A percentile compares a stretch with the other conserved stretches of the same genome.
Evolutionary conservation across 2,797 vertebrate genomes (phyloP).

Genomic region (Danio kyathit): DNA sequence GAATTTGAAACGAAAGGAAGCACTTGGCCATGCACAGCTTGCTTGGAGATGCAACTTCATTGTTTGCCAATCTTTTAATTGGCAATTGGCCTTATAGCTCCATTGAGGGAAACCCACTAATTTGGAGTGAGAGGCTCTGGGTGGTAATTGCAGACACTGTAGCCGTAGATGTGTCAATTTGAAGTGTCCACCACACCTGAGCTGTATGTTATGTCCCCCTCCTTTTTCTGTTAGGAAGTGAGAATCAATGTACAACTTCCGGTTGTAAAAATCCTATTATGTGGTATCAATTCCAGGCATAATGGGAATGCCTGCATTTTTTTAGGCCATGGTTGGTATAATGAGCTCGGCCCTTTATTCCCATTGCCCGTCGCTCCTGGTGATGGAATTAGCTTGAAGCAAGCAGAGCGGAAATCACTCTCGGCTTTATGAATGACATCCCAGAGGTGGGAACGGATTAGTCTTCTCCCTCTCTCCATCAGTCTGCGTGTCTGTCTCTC

Average conservation of each 20-base stretch:
- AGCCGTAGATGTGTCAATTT: slow-evolving; percentile 36
- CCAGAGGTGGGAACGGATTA: slow-evolving; percentile 92
- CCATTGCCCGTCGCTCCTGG: slow-evolving; percentile 67
- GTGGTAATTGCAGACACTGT: slow-evolving; percentile 61
- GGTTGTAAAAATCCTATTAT: slow-evolving; percentile 49
- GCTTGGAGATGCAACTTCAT: slow-evolving; percentile 29
- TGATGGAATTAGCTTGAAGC: slow-evolving; percentile 89
- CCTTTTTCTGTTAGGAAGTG: slow-evolving; percentile 9
- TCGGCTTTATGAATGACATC: slow-evolving; percentile 88
- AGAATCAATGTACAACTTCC: not conserved
- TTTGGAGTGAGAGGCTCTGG: slow-evolving; percentile 22
- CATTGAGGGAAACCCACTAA: slow-evolving; percentile 7
- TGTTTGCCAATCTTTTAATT: slow-evolving; percentile 48
- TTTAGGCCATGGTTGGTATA: slow-evolving; percentile 50
- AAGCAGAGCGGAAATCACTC: slow-evolving; percentile 85
- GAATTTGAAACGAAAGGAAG: slow-evolving; percentile 34
- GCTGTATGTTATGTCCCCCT: slow-evolving; percentile 2
- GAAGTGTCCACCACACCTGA: slow-evolving; percentile 42
- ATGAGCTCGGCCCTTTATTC: slow-evolving; percentile 69
- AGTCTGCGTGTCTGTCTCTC: slow-evolving; percentile 33
- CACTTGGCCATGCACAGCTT: slow-evolving; percentile 34
- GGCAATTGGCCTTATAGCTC: slow-evolving; percentile 40
- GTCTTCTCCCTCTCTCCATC: slow-evolving; percentile 68
- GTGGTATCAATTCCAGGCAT: slow-evolving; percentile 25
- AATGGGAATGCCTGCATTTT: slow-evolving; percentile 44